phyloP scores from a whole-genome alignment of 1,140 invertebrate species.

The Trachelipus rathkii region DNA sequence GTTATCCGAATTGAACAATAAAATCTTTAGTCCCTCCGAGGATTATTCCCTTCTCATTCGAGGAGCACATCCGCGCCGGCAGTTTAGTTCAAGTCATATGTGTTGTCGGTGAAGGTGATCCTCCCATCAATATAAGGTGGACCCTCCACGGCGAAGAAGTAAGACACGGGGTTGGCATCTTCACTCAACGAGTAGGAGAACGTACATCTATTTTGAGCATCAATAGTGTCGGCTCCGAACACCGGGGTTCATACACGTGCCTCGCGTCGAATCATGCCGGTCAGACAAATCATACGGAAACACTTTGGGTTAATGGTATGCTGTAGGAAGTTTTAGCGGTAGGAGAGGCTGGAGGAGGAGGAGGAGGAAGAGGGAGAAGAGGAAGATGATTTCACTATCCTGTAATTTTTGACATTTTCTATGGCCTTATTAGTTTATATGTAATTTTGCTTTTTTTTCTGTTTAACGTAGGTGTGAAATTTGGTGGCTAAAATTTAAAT shows the following conservation, averaged over 20 bases:
- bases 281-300: slow-evolving; percentile 41
- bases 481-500: too few species aligned
- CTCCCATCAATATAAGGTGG: slow-evolving; percentile 74
- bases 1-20: too few species aligned
- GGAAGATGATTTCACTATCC: neutral
- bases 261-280: slow-evolving; percentile 53
- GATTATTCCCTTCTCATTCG: slow-evolving; percentile 45
- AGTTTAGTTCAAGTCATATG: slow-evolving; percentile 59
- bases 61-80: slow-evolving; percentile 43
- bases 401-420: too few species aligned
- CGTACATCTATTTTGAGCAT: slow-evolving; percentile 71
- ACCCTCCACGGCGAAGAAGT: slow-evolving; percentile 61
- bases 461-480: too few species aligned
- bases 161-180: slow-evolving; percentile 45
- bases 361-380: slow-evolving; percentile 46
- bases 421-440: too few species aligned
- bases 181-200: slow-evolving; percentile 59
- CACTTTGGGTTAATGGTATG: slow-evolving; percentile 45
- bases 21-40: slow-evolving; percentile 40
- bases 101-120: slow-evolving; percentile 76
- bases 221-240: slow-evolving; percentile 62
- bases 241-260: slow-evolving; percentile 54
- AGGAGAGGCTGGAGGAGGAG: slow-evolving; percentile 42
- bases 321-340: neutral
- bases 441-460: too few species aligned